Conservation (phyloP, 2,113 vertebrate genomes). For the Gallinago media region DNA sequence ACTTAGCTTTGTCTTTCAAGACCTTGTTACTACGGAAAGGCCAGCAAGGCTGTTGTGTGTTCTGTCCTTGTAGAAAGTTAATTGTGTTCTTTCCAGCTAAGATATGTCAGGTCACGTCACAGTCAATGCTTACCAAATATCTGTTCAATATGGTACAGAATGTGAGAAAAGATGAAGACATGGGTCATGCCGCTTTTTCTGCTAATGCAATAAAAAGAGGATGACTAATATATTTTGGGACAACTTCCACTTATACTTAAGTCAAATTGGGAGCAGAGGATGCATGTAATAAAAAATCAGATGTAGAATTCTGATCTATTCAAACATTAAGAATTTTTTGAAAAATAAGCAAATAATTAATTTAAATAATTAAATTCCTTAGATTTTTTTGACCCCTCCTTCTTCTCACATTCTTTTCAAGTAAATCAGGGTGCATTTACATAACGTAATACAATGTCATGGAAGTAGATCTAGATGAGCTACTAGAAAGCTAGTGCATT, state of each 20-base stretch:
- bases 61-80: background rate
- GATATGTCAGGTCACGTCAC: background rate
- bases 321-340: background rate
- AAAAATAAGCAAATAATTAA: background rate
- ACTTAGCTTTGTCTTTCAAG: background rate
- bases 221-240: background rate
- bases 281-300: background rate
- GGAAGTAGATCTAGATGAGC: background rate
- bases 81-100: background rate
- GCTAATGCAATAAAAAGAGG: background rate
- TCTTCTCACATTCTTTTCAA: background rate
- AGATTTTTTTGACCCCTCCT: background rate
- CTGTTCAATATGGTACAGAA: background rate
- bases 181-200: background rate
- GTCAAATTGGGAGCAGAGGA: background rate
- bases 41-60: fast-evolving
- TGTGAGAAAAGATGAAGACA: background rate
- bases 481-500: background rate
- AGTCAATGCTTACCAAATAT: background rate
- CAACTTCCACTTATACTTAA: background rate
- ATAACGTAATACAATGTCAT: background rate
- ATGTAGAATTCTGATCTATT: background rate
- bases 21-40: background rate
- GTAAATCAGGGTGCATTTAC: too few species aligned
- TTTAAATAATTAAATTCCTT: background rate